Evolutionary conservation across 2,888 invertebrate genomes (phyloP).

Genomic region (Horisme vitalbata): DNA sequence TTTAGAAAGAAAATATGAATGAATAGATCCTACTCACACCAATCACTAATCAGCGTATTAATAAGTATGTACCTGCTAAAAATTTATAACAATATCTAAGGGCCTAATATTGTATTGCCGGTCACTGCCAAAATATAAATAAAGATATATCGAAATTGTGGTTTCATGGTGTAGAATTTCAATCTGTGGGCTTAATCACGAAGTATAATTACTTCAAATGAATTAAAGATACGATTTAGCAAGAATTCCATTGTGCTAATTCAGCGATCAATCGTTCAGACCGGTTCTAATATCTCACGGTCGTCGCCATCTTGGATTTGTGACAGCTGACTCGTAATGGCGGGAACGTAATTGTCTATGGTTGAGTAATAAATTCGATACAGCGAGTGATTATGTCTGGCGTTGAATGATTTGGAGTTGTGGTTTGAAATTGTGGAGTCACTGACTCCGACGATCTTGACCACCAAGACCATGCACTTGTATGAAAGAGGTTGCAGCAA

Average conservation of each 20-base stretch:
- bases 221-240: conserved; percentile 25
- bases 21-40: no score
- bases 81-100: no score
- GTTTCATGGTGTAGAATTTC: not conserved
- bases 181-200: not conserved
- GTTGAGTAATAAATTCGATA: conserved; percentile 58
- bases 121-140: no score
- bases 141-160: no score
- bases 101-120: no score
- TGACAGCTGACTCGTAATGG: conserved; percentile 59
- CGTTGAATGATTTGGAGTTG: conserved; percentile 37
- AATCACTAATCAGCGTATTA: no score
- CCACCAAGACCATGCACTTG: no score
- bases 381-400: conserved; percentile 42
- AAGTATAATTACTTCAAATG: conserved; percentile 25
- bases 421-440: conserved; percentile 29
- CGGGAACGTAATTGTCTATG: conserved; percentile 56
- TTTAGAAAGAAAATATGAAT: no score
- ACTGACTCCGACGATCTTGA: conserved; percentile 1
- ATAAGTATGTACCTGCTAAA: no score
- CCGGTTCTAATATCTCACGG: conserved; percentile 45
- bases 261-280: conserved; percentile 23
- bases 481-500: no score
- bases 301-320: conserved; percentile 53
- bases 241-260: conserved; percentile 32